phyloP scores from a whole-genome alignment of 92 coral and sea anemone species.

The Scolanthus callimorphus region DNA sequence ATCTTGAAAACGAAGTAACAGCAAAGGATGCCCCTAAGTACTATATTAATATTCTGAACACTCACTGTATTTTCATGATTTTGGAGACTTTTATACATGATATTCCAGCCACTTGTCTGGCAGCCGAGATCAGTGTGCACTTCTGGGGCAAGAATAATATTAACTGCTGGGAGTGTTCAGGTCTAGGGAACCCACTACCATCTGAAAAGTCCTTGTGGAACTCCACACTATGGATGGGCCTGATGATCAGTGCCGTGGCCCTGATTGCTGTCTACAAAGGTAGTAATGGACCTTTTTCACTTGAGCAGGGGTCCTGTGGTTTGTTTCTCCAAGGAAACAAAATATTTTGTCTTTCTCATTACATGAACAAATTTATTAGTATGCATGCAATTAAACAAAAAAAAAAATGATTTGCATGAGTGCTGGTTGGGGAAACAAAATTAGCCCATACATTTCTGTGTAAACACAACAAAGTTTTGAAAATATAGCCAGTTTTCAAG shows the following conservation, averaged over 20 bases:
- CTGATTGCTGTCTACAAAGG: conserved; percentile 73
- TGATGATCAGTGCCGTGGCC: conserved; percentile 67
- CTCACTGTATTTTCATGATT: conserved; percentile 72
- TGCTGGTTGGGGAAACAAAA: too few species aligned
- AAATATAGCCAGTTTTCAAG: too few species aligned
- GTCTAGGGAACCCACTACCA: conserved; percentile 30
- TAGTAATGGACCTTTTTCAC: too few species aligned
- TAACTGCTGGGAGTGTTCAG: conserved; percentile 83
- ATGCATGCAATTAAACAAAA: too few species aligned
- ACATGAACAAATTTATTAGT: too few species aligned
- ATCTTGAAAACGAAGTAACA: conserved; percentile 56
- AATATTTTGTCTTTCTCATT: too few species aligned
- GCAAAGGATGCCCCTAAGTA: conserved; percentile 48
- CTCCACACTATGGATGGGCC: conserved; percentile 66
- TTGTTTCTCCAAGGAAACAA: too few species aligned
- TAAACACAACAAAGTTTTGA: too few species aligned
- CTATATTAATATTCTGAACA: conserved; percentile 60
- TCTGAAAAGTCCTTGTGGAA: conserved; percentile 56
- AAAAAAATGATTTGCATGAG: too few species aligned
- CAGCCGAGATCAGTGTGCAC: conserved; percentile 58
- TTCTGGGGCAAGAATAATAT: conserved; percentile 61
- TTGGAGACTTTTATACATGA: conserved; percentile 77
- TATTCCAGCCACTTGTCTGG: conserved; percentile 71
- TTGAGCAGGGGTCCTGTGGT: too few species aligned
- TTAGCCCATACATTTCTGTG: too few species aligned